These are phyloP conservation scores for Gastrophysa polygoni DNA, from an alignment of 2,888 invertebrate species.

Conservation along the genomic window DNA sequence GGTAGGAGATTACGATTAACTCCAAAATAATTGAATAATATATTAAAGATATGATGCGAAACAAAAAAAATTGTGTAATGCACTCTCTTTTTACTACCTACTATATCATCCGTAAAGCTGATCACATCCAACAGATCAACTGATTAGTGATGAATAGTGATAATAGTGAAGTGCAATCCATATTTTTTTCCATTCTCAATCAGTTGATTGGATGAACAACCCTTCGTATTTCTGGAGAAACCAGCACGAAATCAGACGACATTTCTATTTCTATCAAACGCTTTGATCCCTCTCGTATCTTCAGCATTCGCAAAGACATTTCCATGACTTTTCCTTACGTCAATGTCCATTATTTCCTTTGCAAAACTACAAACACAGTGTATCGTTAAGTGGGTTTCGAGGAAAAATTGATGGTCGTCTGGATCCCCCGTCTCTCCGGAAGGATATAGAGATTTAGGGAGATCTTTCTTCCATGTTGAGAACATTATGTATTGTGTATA, in stretches of 20 bases:
- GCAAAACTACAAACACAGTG: constrained; percentile 28
- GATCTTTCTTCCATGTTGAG: constrained; percentile 17
- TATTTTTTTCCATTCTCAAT: no score
- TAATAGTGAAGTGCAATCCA: no score
- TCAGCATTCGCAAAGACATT: constrained; percentile 2
- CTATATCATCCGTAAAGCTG: no score
- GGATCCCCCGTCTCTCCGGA: constrained; percentile 30
- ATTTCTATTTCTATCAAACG: not conserved
- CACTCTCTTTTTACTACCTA: no score
- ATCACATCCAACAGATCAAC: no score
- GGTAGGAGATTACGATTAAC: no score
- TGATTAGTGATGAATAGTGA: no score
- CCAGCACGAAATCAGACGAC: not conserved
- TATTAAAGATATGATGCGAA: no score
- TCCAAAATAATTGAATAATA: no score
- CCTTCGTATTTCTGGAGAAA: no score
- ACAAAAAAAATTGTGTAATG: no score
- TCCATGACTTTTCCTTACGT: constrained; percentile 11
- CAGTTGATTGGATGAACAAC: no score
- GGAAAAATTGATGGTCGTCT: constrained; percentile 32
- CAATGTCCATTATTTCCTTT: constrained; percentile 19
- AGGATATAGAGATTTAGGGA: constrained; percentile 37
- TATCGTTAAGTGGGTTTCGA: constrained; percentile 31
- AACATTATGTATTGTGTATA: constrained; percentile 22
- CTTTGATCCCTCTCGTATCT: not conserved